A percentile compares a stretch with the other conserved stretches of the same genome.
Conservation (phyloP, 2,113 vertebrate species). For the Gasterosteus nipponicus region DNA sequence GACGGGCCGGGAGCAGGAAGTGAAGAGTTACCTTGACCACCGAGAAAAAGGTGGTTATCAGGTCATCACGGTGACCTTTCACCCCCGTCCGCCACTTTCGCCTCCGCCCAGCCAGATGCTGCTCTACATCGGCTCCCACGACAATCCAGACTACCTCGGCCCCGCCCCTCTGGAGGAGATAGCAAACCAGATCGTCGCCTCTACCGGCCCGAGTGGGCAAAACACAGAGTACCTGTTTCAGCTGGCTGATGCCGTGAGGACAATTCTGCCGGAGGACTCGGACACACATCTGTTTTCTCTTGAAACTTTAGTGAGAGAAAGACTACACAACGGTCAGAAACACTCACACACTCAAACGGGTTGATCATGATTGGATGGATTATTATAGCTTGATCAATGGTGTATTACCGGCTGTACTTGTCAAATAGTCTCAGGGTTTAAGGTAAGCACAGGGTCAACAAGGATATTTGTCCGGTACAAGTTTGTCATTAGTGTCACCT, state of each 20-base stretch:
- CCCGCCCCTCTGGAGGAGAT: slow-evolving; percentile 95
- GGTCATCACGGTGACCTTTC: slow-evolving; percentile 87
- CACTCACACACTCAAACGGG: slow-evolving; percentile 13
- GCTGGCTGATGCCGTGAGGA: slow-evolving; percentile 91
- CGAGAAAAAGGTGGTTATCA: slow-evolving; percentile 96
- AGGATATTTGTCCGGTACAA: slow-evolving; percentile 3
- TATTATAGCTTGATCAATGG: neutral
- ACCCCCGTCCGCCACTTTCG: slow-evolving; percentile 74
- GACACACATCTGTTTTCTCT: slow-evolving; percentile 94
- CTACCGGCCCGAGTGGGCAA: slow-evolving; percentile 90
- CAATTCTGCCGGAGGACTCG: slow-evolving; percentile 88
- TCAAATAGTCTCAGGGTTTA: slow-evolving; percentile 45
- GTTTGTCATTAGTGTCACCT: slow-evolving; percentile 1
- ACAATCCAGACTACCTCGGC: slow-evolving; percentile 96
- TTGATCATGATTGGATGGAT: slow-evolving; percentile 6
- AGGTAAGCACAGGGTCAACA: neutral
- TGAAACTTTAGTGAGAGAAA: slow-evolving; percentile 89
- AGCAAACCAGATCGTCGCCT: slow-evolving; percentile 89
- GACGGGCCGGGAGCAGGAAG: slow-evolving; percentile 89
- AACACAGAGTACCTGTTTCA: slow-evolving; percentile 96
- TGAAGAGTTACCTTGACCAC: slow-evolving; percentile 94
- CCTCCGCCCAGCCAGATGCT: slow-evolving; percentile 78
- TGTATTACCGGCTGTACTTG: neutral
- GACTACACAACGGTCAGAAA: slow-evolving; percentile 65
- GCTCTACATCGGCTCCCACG: slow-evolving; percentile 92